phyloP scores from a whole-genome alignment of 2,888 invertebrate genomes.

The Celastrina argiolus region DNA sequence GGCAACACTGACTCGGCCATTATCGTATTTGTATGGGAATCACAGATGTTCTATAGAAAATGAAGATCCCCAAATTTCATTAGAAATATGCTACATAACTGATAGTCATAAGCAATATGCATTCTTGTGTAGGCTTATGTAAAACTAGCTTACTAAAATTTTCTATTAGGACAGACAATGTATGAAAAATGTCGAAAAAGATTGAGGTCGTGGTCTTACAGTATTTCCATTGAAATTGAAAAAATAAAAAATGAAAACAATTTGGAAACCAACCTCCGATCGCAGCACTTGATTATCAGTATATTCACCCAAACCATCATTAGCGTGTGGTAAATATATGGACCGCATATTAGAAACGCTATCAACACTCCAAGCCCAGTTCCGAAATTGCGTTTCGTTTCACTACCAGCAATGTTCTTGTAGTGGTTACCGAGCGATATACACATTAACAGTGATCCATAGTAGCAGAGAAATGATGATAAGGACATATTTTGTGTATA shows the following conservation, averaged over 20 bases:
- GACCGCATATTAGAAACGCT: conserved; percentile 78
- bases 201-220: too few relatives aligned
- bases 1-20: too few relatives aligned
- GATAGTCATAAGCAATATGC: too few relatives aligned
- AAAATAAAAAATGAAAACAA: conserved; percentile 28
- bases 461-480: conserved; percentile 44
- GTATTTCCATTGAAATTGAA: too few relatives aligned
- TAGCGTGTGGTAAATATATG: conserved; percentile 77
- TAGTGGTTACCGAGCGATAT: conserved; percentile 79
- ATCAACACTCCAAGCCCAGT: conserved; percentile 79
- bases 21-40: too few relatives aligned
- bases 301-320: conserved; percentile 80
- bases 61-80: too few relatives aligned
- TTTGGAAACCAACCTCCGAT: conserved; percentile 67
- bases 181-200: too few relatives aligned
- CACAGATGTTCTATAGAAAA: too few relatives aligned
- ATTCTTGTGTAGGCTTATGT: too few relatives aligned
- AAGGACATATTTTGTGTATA: conserved; percentile 32
- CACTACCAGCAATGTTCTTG: conserved; percentile 70
- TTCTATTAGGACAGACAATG: too few relatives aligned
- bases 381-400: conserved; percentile 76
- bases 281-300: conserved; percentile 75
- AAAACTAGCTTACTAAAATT: too few relatives aligned
- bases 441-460: conserved; percentile 56
- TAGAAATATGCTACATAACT: too few relatives aligned